Evolutionary conservation across 2,113 vertebrate genomes (phyloP).

Genomic region (Urocitellus parryii): DNA sequence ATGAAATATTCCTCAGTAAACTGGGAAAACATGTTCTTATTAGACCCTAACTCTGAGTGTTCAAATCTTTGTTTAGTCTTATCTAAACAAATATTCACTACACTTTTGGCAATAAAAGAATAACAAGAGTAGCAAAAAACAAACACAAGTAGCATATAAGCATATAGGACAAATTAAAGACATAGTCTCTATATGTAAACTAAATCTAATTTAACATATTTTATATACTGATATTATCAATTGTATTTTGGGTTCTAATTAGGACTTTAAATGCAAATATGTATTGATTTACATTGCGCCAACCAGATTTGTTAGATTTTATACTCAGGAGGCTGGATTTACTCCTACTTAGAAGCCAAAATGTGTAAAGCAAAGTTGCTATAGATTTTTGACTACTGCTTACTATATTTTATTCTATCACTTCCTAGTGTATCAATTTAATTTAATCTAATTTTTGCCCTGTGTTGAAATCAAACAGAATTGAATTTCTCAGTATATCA

Average conservation of each 20-base stretch:
- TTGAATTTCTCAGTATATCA: neutral
- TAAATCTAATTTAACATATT: neutral
- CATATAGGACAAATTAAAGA: neutral
- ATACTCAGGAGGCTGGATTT: neutral
- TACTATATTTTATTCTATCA: neutral
- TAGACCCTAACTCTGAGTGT: neutral
- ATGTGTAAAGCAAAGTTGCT: neutral
- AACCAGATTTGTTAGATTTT: neutral
- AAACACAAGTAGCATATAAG: neutral
- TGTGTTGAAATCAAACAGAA: conserved; percentile 9
- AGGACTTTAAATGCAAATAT: neutral
- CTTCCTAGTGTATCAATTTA: neutral
- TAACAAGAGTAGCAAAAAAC: neutral
- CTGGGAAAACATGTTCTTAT: neutral
- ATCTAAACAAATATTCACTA: neutral
- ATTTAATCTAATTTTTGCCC: neutral
- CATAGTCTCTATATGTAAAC: neutral
- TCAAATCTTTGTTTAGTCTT: neutral
- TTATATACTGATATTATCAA: neutral
- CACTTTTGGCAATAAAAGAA: neutral
- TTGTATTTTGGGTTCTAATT: neutral
- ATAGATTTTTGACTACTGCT: neutral
- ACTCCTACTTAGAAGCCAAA: neutral
- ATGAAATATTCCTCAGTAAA: conserved; percentile 41
- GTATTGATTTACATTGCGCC: neutral